A percentile compares a stretch with the other conserved stretches of the same genome.
These are phyloP conservation scores for Trisateles emortualis DNA, from an alignment of 2,888 invertebrate species.

Conservation along the genomic window DNA sequence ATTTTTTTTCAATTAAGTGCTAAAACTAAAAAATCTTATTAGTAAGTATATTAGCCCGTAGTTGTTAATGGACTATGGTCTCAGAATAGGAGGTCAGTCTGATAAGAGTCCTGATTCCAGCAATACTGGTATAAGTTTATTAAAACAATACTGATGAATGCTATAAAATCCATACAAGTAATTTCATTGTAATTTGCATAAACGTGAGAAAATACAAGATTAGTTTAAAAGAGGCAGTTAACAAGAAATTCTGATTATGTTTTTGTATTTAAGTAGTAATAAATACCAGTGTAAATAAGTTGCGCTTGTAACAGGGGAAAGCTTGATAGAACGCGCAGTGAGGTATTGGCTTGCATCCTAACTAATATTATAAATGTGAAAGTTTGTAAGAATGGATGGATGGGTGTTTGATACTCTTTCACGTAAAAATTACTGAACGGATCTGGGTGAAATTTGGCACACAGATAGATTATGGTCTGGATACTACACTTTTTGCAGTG, in stretches of 20 bases:
- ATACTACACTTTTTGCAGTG: no score
- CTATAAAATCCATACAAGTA: not conserved
- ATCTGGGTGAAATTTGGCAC: no score
- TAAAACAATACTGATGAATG: not conserved
- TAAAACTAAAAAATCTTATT: not conserved
- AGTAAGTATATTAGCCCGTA: not conserved
- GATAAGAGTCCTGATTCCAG: constrained; percentile 25
- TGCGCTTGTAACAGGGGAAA: no score
- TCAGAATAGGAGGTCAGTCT: not conserved
- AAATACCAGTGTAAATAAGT: no score
- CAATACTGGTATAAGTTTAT: constrained; percentile 16
- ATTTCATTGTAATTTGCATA: not conserved
- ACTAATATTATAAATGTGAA: no score
- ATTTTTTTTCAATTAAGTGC: not conserved
- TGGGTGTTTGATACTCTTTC: no score
- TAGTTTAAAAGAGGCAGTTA: not conserved
- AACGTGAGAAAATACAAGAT: not conserved
- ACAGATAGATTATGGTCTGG: no score
- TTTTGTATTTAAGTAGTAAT: not conserved
- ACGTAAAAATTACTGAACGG: no score
- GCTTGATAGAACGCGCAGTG: no score
- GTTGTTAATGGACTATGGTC: not conserved
- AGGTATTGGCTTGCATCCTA: no score
- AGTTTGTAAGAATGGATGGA: no score
- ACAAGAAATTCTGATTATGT: not conserved